Evolutionary conservation across 2,888 invertebrate species (phyloP), one percentile per base, ranked within the genome.

Genomic region (Drosophila acutilabella): DNA sequence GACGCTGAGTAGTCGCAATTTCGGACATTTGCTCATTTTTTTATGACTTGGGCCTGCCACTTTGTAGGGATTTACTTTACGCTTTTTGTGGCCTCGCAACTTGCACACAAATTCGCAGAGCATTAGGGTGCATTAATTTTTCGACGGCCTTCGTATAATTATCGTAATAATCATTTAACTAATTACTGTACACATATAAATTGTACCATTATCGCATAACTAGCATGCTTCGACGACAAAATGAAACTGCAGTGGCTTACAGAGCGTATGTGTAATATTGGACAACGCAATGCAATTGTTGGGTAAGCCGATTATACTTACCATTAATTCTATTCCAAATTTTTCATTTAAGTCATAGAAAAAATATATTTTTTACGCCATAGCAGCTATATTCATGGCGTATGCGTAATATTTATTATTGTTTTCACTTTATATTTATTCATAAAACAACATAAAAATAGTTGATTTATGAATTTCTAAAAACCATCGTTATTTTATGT

Each of bases 1-100:
- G 76, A 56, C 71, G 83, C 86, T 85, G 83, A 85, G 85, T 82
- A 82, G 82, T 81, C 78, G 72, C 77, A 70, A 78, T 81, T 81
- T 77, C 47, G 68, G 68, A 72, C 79, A 65, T 70, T 68, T 78
- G 73, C 71, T 67, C 75, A 78, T 76, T 79, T 84, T 26, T 80
- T 74, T 68, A 78, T 62, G 60, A 58, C 54, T 64, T 81, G 68
- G 41, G 48, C 20, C 51, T 30, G 66, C 58, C 50, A 84, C 77
- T 84, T 82, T 80, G 82, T 77, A 38, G 59, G 74, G 74, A 77
- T 74, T 67, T 71, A 64, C 47, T 68, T 66, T 30, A 50, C 23
- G 59, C 38, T 72, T 64, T 71, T 68, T 68, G 64, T 58, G 60
- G 66, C 66, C 60, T 54, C 58, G 51, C 56, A 23, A 56, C 44